Evolutionary conservation across 2,113 vertebrate species (phyloP), one percentile per base, ranked within the genome.

Genomic region (Chamaetylas fuelleborni): DNA sequence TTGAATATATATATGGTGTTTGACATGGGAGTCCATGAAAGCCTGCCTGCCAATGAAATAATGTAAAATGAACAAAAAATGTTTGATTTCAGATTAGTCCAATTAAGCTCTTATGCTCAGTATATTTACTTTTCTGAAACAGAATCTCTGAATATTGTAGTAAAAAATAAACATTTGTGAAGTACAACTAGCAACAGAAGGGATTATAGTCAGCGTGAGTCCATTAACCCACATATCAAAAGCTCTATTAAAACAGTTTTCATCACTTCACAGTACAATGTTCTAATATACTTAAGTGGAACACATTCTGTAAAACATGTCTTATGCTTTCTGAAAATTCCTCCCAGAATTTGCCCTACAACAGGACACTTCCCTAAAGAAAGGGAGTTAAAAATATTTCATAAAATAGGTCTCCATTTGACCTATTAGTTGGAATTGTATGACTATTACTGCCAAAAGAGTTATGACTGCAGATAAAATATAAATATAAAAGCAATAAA

Each of bases 21-120:
- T 43, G 16, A 78, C 2, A 3, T n/a, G 6, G 8, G 2, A 34
- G 19, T 66, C 45, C 11, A 28, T 11, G 25, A 70, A 80, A 86
- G 42, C 26, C 0, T 25, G 8, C n/a, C 5, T 73, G 26, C 42
- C n/a, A 74, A 31, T 8, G 74, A 65, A 20, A 31, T 11, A 0
- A 45, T 10, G 16, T 33, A 69, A 79, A 85, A 69, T 64, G 3
- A 81, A 45, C 5, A 77, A 65, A 81, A 77, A 77, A 45, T 12
- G 3, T n/a, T 18, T 81, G 4, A 82, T 57, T 88, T 81, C 64
- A 70, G 24, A 23, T 91, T 88, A 71, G 53, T 81, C 43, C 40
- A 54, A 66, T 66, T 50, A 72, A 73, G 20, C 11, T 71, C 7
- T 73, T 66, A 62, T 6, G 26, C 23, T 80, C 22, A 70, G 6